These are phyloP conservation scores for Neoarius graeffei DNA, from an alignment of 2,113 vertebrate genomes.

Conservation along the genomic window DNA sequence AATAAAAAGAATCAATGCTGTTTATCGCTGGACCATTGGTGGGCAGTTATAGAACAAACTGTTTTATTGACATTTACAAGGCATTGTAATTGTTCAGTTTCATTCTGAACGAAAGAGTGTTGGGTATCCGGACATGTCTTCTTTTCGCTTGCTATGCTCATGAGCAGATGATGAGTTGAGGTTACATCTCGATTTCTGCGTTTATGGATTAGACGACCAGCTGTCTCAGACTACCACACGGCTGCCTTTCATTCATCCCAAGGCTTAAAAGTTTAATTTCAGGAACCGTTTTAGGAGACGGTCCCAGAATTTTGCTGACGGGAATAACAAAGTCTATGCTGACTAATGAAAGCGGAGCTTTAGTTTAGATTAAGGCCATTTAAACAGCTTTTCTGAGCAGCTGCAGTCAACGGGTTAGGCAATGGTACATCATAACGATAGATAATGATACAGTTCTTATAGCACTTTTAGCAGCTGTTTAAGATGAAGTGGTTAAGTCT, in stretches of 20 bases:
- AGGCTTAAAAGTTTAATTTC: not conserved
- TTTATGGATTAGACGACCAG: not conserved
- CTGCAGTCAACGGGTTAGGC: not conserved
- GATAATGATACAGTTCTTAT: too few relatives aligned
- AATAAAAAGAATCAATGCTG: slow-evolving; percentile 35
- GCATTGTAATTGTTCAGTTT: not conserved
- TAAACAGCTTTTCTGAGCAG: not conserved
- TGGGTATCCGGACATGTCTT: not conserved
- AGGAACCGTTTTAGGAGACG: not conserved
- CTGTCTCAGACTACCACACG: not conserved
- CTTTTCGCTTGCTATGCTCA: not conserved
- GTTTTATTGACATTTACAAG: not conserved
- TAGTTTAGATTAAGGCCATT: not conserved
- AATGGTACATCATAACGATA: not conserved
- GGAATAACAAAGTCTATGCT: not conserved
- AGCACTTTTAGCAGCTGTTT: not conserved
- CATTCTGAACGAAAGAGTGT: too few relatives aligned
- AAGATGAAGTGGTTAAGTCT: not conserved
- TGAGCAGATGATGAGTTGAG: not conserved
- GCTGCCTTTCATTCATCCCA: not conserved
- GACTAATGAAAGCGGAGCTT: not conserved
- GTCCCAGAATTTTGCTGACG: not conserved
- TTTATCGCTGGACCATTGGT: not conserved
- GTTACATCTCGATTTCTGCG: not conserved
- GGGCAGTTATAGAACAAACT: not conserved